Percentiles rank a stretch among this genome's conserved stretches.
Conservation (phyloP, 2,113 vertebrate species). For the Pseudonaja textilis region DNA sequence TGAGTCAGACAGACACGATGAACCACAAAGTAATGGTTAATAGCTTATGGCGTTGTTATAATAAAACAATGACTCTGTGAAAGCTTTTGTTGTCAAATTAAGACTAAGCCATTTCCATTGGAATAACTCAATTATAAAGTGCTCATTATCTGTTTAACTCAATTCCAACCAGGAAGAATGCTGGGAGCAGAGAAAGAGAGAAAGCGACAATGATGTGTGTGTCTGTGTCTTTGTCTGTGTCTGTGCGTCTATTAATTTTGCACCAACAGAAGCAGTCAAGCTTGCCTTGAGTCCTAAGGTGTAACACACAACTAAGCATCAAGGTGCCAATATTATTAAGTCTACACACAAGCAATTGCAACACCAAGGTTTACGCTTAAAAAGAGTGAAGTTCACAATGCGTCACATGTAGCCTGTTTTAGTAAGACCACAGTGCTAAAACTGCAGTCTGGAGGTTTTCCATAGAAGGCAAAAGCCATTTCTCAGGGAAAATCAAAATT, state of each 20-base stretch:
- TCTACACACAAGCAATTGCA: neutral
- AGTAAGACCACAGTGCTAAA: neutral
- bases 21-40: slow-evolving; percentile 57
- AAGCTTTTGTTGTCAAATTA: slow-evolving; percentile 64
- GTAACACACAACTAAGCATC: slow-evolving; percentile 7
- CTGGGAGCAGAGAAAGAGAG: slow-evolving; percentile 5
- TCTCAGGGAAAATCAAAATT: neutral
- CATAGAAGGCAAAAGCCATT: neutral
- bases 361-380: neutral
- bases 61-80: slow-evolving; percentile 56
- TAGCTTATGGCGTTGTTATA: slow-evolving; percentile 47
- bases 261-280: neutral
- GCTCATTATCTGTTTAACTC: slow-evolving; percentile 63
- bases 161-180: slow-evolving; percentile 53
- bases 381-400: neutral
- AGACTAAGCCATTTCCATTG: slow-evolving; percentile 63
- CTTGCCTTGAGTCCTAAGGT: neutral
- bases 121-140: slow-evolving; percentile 67
- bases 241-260: neutral
- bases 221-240: too few species aligned
- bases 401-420: neutral
- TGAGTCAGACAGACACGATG: slow-evolving; percentile 63
- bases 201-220: neutral
- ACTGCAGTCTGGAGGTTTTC: neutral
- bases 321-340: neutral